phyloP scores from a whole-genome alignment of 2,888 invertebrate species.

The Mythimna lalbum region DNA sequence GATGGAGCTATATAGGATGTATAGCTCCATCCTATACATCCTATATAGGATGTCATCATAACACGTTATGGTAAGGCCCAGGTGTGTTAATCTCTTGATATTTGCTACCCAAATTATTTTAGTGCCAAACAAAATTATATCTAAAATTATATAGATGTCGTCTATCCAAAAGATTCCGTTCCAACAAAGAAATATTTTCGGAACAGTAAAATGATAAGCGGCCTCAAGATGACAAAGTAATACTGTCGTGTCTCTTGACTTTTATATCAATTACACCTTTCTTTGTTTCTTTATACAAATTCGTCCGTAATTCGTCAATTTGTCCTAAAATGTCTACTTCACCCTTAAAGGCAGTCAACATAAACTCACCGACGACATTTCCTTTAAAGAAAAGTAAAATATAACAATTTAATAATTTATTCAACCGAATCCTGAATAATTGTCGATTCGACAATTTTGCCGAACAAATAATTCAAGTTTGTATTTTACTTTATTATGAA shows the following conservation, averaged over 20 bases:
- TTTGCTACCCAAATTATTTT: not conserved
- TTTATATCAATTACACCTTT: not conserved
- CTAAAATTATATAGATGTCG: not conserved
- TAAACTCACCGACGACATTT: too few relatives aligned
- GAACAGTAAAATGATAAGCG: not conserved
- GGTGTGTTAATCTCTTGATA: not conserved
- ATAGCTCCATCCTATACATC: too few relatives aligned
- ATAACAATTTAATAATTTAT: conserved; percentile 41
- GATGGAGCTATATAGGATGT: too few relatives aligned
- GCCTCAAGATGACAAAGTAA: not conserved
- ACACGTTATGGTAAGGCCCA: too few relatives aligned
- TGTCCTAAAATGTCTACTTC: too few relatives aligned
- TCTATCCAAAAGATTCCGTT: not conserved
- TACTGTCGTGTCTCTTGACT: too few relatives aligned
- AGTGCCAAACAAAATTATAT: not conserved
- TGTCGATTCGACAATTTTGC: conserved; percentile 4
- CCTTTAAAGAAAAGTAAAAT: conserved; percentile 12
- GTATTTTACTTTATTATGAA: conserved; percentile 18
- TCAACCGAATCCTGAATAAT: conserved; percentile 20
- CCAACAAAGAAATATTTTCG: not conserved
- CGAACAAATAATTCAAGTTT: conserved; percentile 28
- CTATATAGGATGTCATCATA: too few relatives aligned
- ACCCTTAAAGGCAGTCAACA: too few relatives aligned
- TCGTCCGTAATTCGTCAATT: not conserved
- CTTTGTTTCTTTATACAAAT: not conserved